phyloP scores from a whole-genome alignment of 2,113 vertebrate species.

The Pollachius pollachius region DNA sequence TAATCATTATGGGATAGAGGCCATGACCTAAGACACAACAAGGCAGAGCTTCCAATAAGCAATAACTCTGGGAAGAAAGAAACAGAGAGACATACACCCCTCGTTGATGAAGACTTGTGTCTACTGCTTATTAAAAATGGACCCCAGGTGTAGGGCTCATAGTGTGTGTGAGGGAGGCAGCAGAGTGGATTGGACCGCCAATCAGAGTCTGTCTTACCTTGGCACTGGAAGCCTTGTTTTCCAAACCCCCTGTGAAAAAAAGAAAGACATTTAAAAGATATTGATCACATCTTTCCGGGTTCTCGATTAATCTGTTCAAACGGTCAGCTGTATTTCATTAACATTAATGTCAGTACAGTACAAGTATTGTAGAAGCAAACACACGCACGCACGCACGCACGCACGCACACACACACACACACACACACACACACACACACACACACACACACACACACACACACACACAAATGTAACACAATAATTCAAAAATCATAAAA shows the following conservation, averaged over 20 bases:
- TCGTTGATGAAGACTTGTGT: no score
- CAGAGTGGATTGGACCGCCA: neutral
- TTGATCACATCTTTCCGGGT: neutral
- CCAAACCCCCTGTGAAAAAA: neutral
- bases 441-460: neutral
- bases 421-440: no score
- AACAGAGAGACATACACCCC: no score
- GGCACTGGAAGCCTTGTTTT: constrained; percentile 1
- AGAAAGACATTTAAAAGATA: neutral
- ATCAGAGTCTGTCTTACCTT: neutral
- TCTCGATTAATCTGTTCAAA: neutral
- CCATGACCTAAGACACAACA: no score
- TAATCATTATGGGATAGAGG: no score
- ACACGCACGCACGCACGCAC: neutral
- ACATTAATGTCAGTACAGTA: no score
- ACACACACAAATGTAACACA: neutral
- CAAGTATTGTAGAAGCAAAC: no score
- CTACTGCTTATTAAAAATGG: neutral
- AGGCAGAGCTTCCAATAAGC: no score
- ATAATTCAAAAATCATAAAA: neutral
- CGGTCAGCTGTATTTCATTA: neutral
- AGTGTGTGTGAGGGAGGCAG: neutral
- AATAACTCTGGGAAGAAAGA: no score
- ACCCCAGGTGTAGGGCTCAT: neutral
- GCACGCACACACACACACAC: constrained; percentile 11